Evolutionary conservation across 2,888 invertebrate genomes (phyloP).

Genomic region (Keiferia lycopersicella): DNA sequence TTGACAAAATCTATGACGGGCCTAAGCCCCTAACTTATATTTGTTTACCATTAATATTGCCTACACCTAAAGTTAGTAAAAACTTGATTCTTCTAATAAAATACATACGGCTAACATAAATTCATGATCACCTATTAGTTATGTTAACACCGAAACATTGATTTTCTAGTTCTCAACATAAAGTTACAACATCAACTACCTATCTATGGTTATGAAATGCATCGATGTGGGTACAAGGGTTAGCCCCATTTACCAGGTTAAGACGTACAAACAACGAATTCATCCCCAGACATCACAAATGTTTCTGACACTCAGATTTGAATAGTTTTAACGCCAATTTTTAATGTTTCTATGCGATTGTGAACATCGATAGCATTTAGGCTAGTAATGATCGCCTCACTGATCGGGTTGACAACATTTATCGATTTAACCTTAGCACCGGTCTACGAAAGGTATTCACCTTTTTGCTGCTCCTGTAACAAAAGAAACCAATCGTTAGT

Average conservation of each 20-base stretch:
- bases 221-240: conserved; percentile 47
- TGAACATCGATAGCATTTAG: conserved; percentile 67
- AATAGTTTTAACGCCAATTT: conserved; percentile 43
- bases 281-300: conserved; percentile 22
- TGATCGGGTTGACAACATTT: conserved; percentile 59
- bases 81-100: conserved; percentile 35
- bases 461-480: conserved; percentile 96
- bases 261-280: conserved; percentile 10
- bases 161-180: conserved; percentile 56
- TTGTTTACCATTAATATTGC: conserved; percentile 53
- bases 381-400: conserved; percentile 52
- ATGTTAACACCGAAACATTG: conserved; percentile 32
- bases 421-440: conserved; percentile 53
- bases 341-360: conserved; percentile 46
- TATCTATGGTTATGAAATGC: conserved; percentile 68
- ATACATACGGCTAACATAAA: conserved; percentile 29
- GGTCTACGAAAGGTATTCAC: conserved; percentile 83
- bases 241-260: conserved; percentile 6
- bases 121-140: conserved; percentile 34
- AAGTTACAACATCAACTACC: conserved; percentile 74
- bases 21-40: conserved; percentile 69
- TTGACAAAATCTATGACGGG: conserved; percentile 50
- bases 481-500: conserved; percentile 66
- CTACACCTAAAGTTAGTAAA: conserved; percentile 46
- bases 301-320: not conserved